Evolutionary conservation across 2,888 invertebrate species (phyloP), one percentile per base, ranked within the genome.

Genomic region (Mesorhabditis spiculigera): DNA sequence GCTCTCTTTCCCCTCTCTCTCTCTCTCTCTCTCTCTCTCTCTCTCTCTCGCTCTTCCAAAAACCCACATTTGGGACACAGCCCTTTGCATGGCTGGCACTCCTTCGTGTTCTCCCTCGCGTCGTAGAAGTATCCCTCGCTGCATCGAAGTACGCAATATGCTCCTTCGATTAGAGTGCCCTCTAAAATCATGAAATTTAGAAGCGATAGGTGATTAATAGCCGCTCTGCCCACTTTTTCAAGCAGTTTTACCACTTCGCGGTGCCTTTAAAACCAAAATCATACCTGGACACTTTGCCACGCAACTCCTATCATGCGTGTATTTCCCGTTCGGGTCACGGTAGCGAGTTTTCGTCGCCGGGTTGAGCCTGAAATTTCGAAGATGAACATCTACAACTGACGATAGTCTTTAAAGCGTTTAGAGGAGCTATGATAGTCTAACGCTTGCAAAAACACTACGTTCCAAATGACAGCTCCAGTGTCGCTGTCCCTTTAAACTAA

Each of bases 101-200:
- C 58, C n/a, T n/a, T 10, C 8, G 58, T 50, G 8, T n/a, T n/a
- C 58, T 13, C 8, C 8, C 58, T 10, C 10, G 58, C 58, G n/a
- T 50, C 58, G n/a, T 50, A n/a, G n/a, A 50, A 50, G n/a, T 50
- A n/a, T 2, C 58, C 58, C 3, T 50, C 58, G n/a, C 58, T 50
- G 58, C 58, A 50, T 2, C 58, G 58, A n/a, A 50, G 58, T 10
- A 50, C 58, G n/a, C 58, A 50, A n/a, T 50, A 50, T n/a, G 58
- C 58, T 50, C 58, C 58, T n/a, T 50, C 58, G 58, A 50, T 50
- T 13, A 50, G 58, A n/a, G 58, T 50, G n/a, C 58, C 58, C 58
- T 13, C 58, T 50, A 0, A 50, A 50, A 50, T 50, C n/a, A 50
- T 50, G 58, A n/a, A n/a, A 28, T 28, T 28, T 1, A 28, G 28